phyloP scores from a whole-genome alignment of 2,797 vertebrate genomes.

The Dicrostonyx torquatus region DNA sequence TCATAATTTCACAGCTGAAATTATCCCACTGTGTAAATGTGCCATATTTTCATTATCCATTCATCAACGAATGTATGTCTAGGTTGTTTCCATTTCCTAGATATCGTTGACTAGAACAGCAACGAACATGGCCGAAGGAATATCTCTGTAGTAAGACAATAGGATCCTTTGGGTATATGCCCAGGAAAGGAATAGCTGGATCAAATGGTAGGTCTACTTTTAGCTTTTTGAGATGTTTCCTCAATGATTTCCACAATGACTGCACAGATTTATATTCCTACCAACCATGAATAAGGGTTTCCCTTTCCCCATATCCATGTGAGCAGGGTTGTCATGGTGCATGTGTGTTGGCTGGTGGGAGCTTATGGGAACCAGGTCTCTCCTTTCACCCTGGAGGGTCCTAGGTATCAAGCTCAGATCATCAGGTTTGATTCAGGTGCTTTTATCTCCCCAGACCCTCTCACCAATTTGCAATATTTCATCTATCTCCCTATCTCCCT shows the following conservation, averaged over 20 bases:
- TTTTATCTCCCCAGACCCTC: not conserved
- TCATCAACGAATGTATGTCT: not conserved
- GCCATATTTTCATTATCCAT: not conserved
- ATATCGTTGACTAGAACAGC: not conserved
- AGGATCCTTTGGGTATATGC: not conserved
- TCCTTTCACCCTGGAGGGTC: not conserved
- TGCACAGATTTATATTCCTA: not conserved
- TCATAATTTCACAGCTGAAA: not conserved
- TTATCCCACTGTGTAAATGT: not conserved
- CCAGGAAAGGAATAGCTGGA: not conserved
- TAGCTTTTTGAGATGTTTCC: not conserved
- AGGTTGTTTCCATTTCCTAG: not conserved
- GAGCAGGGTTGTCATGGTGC: not conserved
- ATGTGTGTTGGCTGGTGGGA: not conserved
- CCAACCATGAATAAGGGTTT: not conserved
- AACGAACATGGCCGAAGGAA: not conserved
- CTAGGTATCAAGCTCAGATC: not conserved
- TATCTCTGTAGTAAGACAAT: not conserved
- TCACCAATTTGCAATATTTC: not conserved
- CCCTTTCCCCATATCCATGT: no score
- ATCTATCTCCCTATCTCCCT: no score
- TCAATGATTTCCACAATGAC: not conserved
- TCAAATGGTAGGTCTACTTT: not conserved
- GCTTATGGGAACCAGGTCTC: not conserved
- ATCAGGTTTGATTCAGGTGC: not conserved